Conservation (phyloP, 2,888 invertebrate species). For the Metallyticus violacea region DNA sequence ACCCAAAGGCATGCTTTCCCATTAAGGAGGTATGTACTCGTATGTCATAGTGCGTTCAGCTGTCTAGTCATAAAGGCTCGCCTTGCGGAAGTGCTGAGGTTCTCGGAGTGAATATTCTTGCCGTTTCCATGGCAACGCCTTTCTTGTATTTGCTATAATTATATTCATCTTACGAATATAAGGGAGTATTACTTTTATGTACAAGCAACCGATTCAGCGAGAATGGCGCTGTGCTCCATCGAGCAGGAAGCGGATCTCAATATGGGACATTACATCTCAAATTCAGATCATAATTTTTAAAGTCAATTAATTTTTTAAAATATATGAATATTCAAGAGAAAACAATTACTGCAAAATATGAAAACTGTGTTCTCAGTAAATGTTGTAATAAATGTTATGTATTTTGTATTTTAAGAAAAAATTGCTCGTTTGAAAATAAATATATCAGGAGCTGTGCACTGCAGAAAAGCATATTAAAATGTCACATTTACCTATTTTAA, state of each 20-base stretch:
- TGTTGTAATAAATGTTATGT: no score
- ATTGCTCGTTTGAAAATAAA: no score
- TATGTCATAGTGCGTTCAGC: background rate
- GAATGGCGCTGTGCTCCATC: background rate
- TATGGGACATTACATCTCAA: no score
- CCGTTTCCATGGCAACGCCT: background rate
- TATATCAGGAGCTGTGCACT: no score
- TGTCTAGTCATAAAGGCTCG: background rate
- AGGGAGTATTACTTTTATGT: background rate
- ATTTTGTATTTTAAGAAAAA: no score
- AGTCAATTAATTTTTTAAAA: no score
- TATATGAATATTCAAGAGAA: no score
- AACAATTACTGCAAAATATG: no score
- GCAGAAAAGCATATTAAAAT: no score
- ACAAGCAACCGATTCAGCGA: background rate
- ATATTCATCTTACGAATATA: background rate
- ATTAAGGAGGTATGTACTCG: background rate
- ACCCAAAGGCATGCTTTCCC: background rate
- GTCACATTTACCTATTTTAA: no score
- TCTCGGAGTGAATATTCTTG: background rate
- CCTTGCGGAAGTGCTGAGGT: background rate
- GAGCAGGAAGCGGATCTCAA: background rate
- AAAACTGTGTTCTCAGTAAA: no score
- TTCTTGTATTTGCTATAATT: background rate
- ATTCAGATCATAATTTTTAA: no score